Evolutionary conservation across 2,113 vertebrate species (phyloP), one percentile per base, ranked within the genome.

Genomic region (Oryzias melastigma): DNA sequence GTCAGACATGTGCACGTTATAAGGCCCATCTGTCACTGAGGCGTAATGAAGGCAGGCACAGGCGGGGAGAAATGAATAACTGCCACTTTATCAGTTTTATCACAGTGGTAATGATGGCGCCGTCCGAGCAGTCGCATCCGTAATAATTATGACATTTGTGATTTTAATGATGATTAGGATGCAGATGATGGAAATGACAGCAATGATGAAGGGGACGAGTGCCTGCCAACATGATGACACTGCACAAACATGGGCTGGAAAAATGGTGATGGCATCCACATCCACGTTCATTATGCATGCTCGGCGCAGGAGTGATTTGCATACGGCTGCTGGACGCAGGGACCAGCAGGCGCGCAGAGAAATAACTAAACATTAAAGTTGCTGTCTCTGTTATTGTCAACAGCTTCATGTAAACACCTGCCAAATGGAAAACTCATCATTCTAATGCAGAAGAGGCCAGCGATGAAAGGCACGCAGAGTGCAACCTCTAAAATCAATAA

Each of bases 351-450:
- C 74, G 56, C 2, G 16, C 4, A 53, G 57, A 58, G 58, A 75
- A 65, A 71, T 24, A 68, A 53, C 45, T 57, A 77, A 76, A 74
- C 57, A 71, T 74, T 67, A 47, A 75, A 78, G 73, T 68, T 57
- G 60, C 46, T 25, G 20, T 42, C 27, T 52, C 29, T 57, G 16
- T 75, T 74, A 79, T 71, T 81, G 81, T 77, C 77, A 81, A 82
- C 84, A 79, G 74, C 48, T 75, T 62, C 65, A 56, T 57, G 73
- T 78, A 84, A 88, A 89, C 85, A 88, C 71, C 83, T 81, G 82
- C 63, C 84, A 85, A 85, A 90, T 81, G 76, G 81, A 88, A 94
- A 93, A 95, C 86, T 93, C 94, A 94, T 95, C 93, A 77, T 90
- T 91, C 87, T 91, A 89, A 90, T 78, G 85, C 83, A 83, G 87